phyloP scores from a whole-genome alignment of 2,888 invertebrate genomes.

The Sisyra nigra region DNA sequence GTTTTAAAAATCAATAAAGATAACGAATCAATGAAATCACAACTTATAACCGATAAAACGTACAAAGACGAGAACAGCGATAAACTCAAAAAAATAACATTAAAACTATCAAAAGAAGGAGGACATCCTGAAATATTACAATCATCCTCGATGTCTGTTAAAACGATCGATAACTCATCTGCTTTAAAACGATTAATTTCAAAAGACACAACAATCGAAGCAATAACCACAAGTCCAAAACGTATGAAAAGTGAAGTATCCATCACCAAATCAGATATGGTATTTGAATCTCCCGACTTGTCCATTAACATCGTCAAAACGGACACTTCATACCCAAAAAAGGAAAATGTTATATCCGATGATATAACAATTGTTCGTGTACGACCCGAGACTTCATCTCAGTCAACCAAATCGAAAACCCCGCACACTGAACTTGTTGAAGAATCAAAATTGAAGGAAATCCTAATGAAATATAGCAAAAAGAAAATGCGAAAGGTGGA shows the following conservation, averaged over 20 bases:
- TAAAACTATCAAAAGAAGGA: slow-evolving; percentile 33
- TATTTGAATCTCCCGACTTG: slow-evolving; percentile 9
- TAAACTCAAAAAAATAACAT: slow-evolving; percentile 33
- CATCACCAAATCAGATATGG: slow-evolving; percentile 7
- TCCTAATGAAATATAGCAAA: slow-evolving; percentile 13
- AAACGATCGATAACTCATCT: neutral
- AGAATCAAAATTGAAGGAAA: slow-evolving; percentile 14
- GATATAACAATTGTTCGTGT: slow-evolving; percentile 11
- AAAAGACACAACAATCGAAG: slow-evolving; percentile 6
- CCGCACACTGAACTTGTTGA: slow-evolving; percentile 11
- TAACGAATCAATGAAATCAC: slow-evolving; percentile 33
- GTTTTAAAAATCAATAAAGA: slow-evolving; percentile 49
- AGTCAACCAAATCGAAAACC: slow-evolving; percentile 8
- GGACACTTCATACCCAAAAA: slow-evolving; percentile 4
- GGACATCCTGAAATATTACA: slow-evolving; percentile 24
- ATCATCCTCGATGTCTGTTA: neutral
- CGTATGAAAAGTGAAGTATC: slow-evolving; percentile 5
- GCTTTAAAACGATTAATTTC: slow-evolving; percentile 5
- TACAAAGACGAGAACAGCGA: slow-evolving; percentile 15
- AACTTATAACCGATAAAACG: slow-evolving; percentile 26
- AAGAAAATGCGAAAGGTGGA: slow-evolving; percentile 3
- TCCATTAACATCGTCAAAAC: slow-evolving; percentile 11
- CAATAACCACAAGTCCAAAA: neutral
- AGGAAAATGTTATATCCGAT: slow-evolving; percentile 8
- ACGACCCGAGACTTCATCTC: neutral